Conservation (phyloP, 1,140 invertebrate species). For the Ips nitidus region DNA sequence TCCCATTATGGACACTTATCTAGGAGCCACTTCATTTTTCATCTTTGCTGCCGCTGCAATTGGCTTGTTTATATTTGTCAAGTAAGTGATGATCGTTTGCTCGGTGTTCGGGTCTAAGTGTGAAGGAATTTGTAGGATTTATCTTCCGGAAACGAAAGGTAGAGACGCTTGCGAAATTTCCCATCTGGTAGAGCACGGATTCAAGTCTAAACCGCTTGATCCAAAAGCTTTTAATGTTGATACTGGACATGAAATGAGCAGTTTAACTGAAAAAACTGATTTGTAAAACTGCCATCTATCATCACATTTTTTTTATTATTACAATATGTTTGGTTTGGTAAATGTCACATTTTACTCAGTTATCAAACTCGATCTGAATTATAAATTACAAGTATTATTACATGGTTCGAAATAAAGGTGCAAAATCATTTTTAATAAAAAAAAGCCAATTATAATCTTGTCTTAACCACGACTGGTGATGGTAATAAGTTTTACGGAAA, state of each 20-base stretch:
- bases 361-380: too few species aligned
- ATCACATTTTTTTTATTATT: too few species aligned
- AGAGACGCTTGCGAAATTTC: slow-evolving; percentile 64
- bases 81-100: slow-evolving; percentile 49
- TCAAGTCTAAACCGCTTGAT: slow-evolving; percentile 50
- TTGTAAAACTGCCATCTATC: background rate
- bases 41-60: slow-evolving; percentile 65
- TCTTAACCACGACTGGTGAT: too few species aligned
- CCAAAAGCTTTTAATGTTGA: background rate
- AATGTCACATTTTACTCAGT: too few species aligned
- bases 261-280: slow-evolving; percentile 13
- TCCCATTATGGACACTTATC: slow-evolving; percentile 63
- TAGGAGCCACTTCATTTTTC: slow-evolving; percentile 71
- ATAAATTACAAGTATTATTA: too few species aligned
- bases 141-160: slow-evolving; percentile 72
- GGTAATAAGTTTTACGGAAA: too few species aligned
- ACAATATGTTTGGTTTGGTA: too few species aligned
- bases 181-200: slow-evolving; percentile 55
- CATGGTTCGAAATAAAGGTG: too few species aligned
- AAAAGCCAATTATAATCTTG: too few species aligned
- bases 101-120: too few species aligned
- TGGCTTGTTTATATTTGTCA: slow-evolving; percentile 64
- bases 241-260: slow-evolving; percentile 13
- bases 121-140: slow-evolving; percentile 55
- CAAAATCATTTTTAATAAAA: too few species aligned